Evolutionary conservation across 2,797 vertebrate genomes (phyloP).

Genomic region (Falco novaeseelandiae): DNA sequence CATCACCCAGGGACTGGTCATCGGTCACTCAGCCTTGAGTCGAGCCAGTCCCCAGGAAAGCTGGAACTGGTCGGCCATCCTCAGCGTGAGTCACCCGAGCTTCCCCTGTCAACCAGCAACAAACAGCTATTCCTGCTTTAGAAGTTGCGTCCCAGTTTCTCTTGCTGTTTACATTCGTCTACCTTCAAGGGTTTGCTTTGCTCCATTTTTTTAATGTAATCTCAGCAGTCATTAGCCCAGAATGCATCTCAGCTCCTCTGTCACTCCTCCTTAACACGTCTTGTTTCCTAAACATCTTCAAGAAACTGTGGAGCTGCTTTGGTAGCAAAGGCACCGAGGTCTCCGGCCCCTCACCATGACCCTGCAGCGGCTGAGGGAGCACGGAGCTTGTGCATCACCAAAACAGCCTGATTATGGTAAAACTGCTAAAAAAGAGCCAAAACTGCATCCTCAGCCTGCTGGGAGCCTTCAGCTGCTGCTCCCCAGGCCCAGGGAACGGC

Average conservation of each 20-base stretch:
- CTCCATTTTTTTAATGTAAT: slow-evolving; percentile 31
- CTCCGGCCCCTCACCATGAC: accelerated
- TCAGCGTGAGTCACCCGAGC: background rate
- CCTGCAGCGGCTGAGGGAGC: background rate
- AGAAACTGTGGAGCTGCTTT: background rate
- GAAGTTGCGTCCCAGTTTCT: slow-evolving; percentile 45
- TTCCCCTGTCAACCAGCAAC: background rate
- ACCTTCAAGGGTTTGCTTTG: slow-evolving; percentile 33
- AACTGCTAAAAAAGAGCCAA: background rate
- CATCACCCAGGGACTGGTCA: no score
- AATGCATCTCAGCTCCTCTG: background rate
- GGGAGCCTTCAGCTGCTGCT: background rate
- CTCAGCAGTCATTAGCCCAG: slow-evolving; percentile 26
- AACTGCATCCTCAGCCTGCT: background rate
- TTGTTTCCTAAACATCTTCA: background rate
- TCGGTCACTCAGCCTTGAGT: accelerated
- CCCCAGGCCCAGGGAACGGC: accelerated
- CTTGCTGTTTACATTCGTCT: background rate
- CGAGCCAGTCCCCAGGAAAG: background rate
- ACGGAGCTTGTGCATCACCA: accelerated
- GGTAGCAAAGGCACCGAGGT: background rate
- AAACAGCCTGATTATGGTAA: background rate
- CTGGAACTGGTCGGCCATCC: accelerated
- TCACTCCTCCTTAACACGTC: background rate
- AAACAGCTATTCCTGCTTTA: background rate